Evolutionary conservation across 2,797 vertebrate genomes (phyloP), one percentile per base, ranked within the genome.

Genomic region (Netta rufina): DNA sequence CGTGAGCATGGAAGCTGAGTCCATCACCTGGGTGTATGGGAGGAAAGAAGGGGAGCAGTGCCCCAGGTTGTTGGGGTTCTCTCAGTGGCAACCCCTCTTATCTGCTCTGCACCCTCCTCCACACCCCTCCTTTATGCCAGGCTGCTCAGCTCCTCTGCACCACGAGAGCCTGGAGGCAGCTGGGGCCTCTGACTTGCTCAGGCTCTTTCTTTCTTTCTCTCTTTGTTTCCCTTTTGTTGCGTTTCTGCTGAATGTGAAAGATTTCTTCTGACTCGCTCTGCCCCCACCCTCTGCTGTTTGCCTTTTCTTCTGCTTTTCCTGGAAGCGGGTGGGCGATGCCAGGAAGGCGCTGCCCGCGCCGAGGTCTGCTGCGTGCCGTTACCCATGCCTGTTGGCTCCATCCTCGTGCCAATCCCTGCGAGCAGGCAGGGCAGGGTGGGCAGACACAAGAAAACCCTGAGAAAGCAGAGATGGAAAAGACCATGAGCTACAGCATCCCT

Each of bases 1-100:
- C 0, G 0, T 7, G 49, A 30, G 33, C 57, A 33, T 3, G 13
- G 67, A 54, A 47, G n/a, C 2, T 16, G 9, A 8, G 24, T 5
- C 45, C 14, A 0, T 45, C 1, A 2, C 32, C 32, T 49, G 28
- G n/a, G 6, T n/a, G 8, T 0, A 2, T 12, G 60, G 38, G 56
- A 72, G 15, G 32, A 71, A 41, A 13, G 13, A 16, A 28, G 39
- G 3, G 28, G 62, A 27, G 30, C 62, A 36, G 53, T 4, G 1
- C 47, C 24, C 2, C 7, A 33, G 45, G 9, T 1, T 15, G 13
- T 9, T 2, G 4, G 27, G 66, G 18, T 7, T 33, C 17, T 47
- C 19, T 11, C 10, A 13, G 4, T 21, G 25, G 22, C 7, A n/a
- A 60, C 27, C 16, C 47, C 56, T 32, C 57, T 15, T 39, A 1